Evolutionary conservation across 2,888 invertebrate genomes (phyloP), one percentile per base, ranked within the genome.

Genomic region (Drosophila nr. perissopoda): DNA sequence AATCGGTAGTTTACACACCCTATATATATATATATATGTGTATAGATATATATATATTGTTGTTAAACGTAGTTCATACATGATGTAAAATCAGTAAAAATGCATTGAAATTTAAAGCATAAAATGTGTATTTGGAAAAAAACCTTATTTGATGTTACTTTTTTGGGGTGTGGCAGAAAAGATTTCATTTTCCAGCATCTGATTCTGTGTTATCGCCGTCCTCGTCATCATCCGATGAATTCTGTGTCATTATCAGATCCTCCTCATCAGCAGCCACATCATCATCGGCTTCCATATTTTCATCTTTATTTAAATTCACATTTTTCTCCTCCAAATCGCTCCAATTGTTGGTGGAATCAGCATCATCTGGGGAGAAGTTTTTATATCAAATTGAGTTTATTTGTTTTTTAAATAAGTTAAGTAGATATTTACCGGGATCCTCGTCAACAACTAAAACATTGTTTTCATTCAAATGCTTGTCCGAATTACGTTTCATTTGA

Each of bases 401-500:
- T 13, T 8, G 34, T 49, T 38, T 11, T 33, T 16, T n/a, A 11
- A 18, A 29, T 31, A 31, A 11, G 13, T 48, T 61, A 68, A 33
- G 16, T 16, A 27, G 25, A 27, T 54, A 38, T n/a, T 66, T 80
- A 93, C 92, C 91, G 76, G 87, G 60, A 40, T 78, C 87, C 60
- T 93, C 93, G 33, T 93, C 88, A 60, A 91, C 88, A 18, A 92
- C 76, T 27, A 93, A 66, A 11, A 87, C 87, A 76, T 92, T 91
- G 36, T 89, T 87, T 69, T 82, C 90, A 69, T 91, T 91, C 13
- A 93, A 73, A 48, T 76, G 80, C 21, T 91, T 92, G 36, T 90
- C 89, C 1, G 86, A 82, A 72, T 93, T 93, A 2, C 91, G 89
- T 71, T 92, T 91, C 69, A 93, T 93, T 88, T 93, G 93, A 72